Conservation (phyloP, 2,888 invertebrate species). For the Ferdinandea cuprea region DNA sequence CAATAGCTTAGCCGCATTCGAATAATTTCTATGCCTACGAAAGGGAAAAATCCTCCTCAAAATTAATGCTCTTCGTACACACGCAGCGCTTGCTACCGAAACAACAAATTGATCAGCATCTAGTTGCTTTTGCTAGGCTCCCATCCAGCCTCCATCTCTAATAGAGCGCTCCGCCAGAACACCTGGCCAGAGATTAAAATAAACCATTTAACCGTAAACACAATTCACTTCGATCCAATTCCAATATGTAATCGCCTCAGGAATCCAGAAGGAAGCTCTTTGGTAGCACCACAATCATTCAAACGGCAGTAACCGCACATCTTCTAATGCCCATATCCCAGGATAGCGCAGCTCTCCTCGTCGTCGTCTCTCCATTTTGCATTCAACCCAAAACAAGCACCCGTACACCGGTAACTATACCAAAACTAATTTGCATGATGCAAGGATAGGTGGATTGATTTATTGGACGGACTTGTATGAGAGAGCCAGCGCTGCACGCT, state of each 20-base stretch:
- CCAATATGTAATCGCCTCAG: slow-evolving; percentile 74
- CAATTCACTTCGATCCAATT: slow-evolving; percentile 73
- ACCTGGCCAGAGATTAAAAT: slow-evolving; percentile 74
- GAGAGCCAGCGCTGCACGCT: slow-evolving; percentile 32
- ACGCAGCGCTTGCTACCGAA: slow-evolving; percentile 42
- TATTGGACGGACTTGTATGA: slow-evolving; percentile 70
- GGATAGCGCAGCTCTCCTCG: neutral
- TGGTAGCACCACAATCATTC: slow-evolving; percentile 67
- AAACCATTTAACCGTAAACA: slow-evolving; percentile 75
- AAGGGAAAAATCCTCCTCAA: slow-evolving; percentile 53
- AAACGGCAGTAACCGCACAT: slow-evolving; percentile 68
- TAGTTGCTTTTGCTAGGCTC: neutral
- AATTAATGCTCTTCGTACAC: slow-evolving; percentile 31
- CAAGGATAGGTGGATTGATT: slow-evolving; percentile 73
- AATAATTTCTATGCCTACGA: neutral
- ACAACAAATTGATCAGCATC: slow-evolving; percentile 57
- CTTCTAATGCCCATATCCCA: slow-evolving; percentile 49
- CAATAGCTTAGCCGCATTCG: neutral
- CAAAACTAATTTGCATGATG: slow-evolving; percentile 74
- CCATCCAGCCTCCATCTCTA: neutral
- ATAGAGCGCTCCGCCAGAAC: slow-evolving; percentile 45
- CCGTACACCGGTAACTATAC: slow-evolving; percentile 43
- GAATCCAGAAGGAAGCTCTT: slow-evolving; percentile 66
- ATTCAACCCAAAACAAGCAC: slow-evolving; percentile 26
- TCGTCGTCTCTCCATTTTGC: neutral